Evolutionary conservation across 2,888 invertebrate genomes (phyloP), one percentile per base, ranked within the genome.

Genomic region (Colletes collaris): DNA sequence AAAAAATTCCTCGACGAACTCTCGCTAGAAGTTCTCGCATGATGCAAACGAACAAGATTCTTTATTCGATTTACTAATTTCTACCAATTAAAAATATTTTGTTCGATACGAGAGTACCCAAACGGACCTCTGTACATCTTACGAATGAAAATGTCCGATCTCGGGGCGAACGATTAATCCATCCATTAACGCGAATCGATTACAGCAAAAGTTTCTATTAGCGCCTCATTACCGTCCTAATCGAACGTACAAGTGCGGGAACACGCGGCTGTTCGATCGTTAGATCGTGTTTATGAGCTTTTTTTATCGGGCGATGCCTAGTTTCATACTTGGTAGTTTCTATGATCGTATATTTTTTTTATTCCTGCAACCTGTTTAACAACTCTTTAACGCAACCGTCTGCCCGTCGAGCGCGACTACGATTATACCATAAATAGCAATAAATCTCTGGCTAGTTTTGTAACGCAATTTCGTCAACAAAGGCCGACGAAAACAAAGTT

Each of bases 261-360:
- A 44, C 13, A 16, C 13, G n/a, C 58, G 53, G 40, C 40, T 6
- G 19, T 27, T 19, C n/a, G 55, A 44, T 63, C 55, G 13, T 4
- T 46, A 6, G 53, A 65, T 55, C n/a, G 37, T 37, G 53, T 16
- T 53, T 16, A 40, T 13, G 16, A 40, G 19, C 35, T 56, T n/a
- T 35, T 66, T 13, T 53, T 27, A 11, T 40, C 2, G 37, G 7
- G 46, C 52, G 19, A 44, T 46, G 13, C 46, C 27, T 44, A 13
- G 55, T 62, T 67, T 74, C 67, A 74, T 62, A 49, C 67, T 62
- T 27, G 60, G 46, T 46, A n/a, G 60, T 67, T 75, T 75, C 59
- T 53, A 13, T 50, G 10, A 40, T 44, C 56, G 49, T 58, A 16
- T n/a, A 16, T 6, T 35, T 46, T 37, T 40, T 60, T 37, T 46